Evolutionary conservation across 1,140 invertebrate genomes (phyloP), one percentile per base, ranked within the genome.

Genomic region (Gryon sp.): DNA sequence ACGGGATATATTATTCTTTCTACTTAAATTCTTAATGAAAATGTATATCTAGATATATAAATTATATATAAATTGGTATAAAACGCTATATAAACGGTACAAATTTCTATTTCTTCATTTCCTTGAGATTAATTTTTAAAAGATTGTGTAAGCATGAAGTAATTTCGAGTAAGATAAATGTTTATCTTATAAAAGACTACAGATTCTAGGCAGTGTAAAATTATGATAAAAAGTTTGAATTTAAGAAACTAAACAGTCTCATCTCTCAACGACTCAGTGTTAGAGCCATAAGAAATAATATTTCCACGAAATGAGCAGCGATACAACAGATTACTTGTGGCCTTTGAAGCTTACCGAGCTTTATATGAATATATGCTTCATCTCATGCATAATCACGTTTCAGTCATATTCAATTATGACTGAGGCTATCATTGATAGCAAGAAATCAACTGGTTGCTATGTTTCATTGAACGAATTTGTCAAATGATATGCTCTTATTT

Each of bases 31-130:
- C n/a, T n/a, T n/a, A n/a, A n/a, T n/a, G n/a, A 24, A 24, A 24
- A 24, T 24, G 22, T 24, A 24, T 24, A 24, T 3, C 22, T 70
- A 82, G 83, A 84, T 84, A 83, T 78, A 69, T 50, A 66, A 57
- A 19, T 46, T 84, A 84, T 84, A 7, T 24, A 24, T 4, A 7
- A 7, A 24, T n/a, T n/a, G n/a, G n/a, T n/a, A n/a, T n/a, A n/a
- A n/a, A n/a, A n/a, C n/a, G n/a, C n/a, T n/a, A n/a, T n/a, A n/a
- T n/a, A n/a, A n/a, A n/a, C n/a, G n/a, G 26, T 9, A 9, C 26
- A 7, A 28, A 28, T 28, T 28, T 9, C 26, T 34, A 11, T 12
- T 12, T 32, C 2, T 6, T 32, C 9, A 32, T 9, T 11, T n/a
- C 28, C 9, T 4, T 24, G n/a, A 34, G 9, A 34, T 12, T 34